A percentile compares a stretch with the other conserved stretches of the same genome.
These are phyloP conservation scores for Notamacropus eugenii DNA, from an alignment of 2,797 vertebrate species.

Conservation along the genomic window DNA sequence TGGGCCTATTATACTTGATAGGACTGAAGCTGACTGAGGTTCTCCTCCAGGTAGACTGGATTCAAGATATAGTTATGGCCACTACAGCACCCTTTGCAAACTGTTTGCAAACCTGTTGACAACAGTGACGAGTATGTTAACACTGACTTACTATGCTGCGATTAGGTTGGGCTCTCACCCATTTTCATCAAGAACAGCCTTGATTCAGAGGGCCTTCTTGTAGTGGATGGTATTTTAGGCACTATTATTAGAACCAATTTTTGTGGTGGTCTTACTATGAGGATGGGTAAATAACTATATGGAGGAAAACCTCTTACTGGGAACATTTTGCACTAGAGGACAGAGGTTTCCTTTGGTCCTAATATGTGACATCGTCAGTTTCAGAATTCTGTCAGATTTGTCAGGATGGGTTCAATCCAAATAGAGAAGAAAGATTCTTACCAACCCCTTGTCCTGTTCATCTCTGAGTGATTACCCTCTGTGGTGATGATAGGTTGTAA, in stretches of 20 bases:
- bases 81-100: too few species aligned
- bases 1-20: too few species aligned
- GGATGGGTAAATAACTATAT: not conserved
- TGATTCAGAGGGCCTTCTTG: not conserved
- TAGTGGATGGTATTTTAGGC: not conserved
- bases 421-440: not conserved
- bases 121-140: not conserved
- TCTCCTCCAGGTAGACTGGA: too few species aligned
- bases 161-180: not conserved
- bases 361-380: not conserved
- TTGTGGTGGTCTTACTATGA: not conserved
- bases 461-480: not conserved
- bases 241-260: not conserved
- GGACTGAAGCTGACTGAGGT: too few species aligned
- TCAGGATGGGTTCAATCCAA: not conserved
- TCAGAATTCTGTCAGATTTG: not conserved
- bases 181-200: not conserved
- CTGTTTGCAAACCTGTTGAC: not conserved
- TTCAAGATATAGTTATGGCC: too few species aligned
- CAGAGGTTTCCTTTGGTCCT: not conserved
- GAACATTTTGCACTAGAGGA: not conserved
- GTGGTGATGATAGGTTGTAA: not conserved
- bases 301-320: not conserved
- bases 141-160: not conserved
- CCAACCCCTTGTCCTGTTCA: not conserved